Evolutionary conservation across 2,888 invertebrate genomes (phyloP).

Genomic region (Aleiodes leptofemur): DNA sequence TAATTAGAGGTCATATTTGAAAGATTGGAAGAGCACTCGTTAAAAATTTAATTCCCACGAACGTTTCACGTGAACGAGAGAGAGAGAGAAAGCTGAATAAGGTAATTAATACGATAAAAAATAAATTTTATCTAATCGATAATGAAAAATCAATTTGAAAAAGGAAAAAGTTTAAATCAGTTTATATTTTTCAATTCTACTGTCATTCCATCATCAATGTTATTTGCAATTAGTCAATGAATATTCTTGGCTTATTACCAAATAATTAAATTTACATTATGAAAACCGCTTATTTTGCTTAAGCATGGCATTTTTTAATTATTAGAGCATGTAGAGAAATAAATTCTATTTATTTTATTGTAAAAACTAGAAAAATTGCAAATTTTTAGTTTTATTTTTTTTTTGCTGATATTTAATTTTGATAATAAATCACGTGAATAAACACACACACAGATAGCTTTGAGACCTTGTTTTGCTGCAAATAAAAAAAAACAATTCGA

Average conservation of each 20-base stretch:
- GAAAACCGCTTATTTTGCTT: neutral
- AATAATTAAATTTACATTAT: neutral
- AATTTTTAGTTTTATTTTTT: neutral
- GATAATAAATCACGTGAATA: slow-evolving; percentile 5
- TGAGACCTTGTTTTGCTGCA: slow-evolving; percentile 17
- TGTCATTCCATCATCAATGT: slow-evolving; percentile 3
- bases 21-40: slow-evolving; percentile 40
- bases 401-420: neutral
- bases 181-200: slow-evolving; percentile 20
- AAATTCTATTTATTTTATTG: no score
- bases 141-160: neutral
- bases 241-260: slow-evolving; percentile 30
- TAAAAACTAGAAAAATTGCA: neutral
- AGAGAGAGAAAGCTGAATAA: slow-evolving; percentile 7
- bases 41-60: slow-evolving; percentile 13
- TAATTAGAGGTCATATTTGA: slow-evolving; percentile 68
- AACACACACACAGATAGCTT: neutral
- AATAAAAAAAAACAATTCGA: no score
- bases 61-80: slow-evolving; percentile 20
- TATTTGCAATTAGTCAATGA: slow-evolving; percentile 1
- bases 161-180: neutral
- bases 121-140: slow-evolving; percentile 26
- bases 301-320: slow-evolving; percentile 9
- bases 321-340: neutral
- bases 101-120: slow-evolving; percentile 44